These are phyloP conservation scores for Flexamia atlantica DNA, from an alignment of 2,888 invertebrate genomes.

Conservation along the genomic window DNA sequence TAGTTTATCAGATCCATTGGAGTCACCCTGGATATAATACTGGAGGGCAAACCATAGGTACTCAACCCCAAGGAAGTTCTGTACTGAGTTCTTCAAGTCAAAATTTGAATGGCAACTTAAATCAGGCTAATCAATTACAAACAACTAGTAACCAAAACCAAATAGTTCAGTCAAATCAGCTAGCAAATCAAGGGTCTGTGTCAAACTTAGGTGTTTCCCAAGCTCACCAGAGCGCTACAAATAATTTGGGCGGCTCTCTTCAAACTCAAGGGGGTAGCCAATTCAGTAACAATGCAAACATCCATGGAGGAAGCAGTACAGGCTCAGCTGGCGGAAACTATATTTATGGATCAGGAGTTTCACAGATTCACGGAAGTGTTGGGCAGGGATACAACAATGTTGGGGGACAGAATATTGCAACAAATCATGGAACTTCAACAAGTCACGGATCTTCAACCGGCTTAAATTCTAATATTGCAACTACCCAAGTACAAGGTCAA, in stretches of 20 bases:
- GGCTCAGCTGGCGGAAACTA: conserved; percentile 19
- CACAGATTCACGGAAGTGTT: conserved; percentile 27
- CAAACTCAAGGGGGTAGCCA: conserved; percentile 11
- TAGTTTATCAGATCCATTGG: conserved; percentile 11
- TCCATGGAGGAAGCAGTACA: conserved; percentile 22
- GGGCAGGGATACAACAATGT: conserved; percentile 6
- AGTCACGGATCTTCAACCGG: not conserved
- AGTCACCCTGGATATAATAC: not conserved
- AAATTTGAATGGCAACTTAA: not conserved
- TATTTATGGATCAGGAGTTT: conserved; percentile 22
- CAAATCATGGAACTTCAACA: not conserved
- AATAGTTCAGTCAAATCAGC: conserved; percentile 12
- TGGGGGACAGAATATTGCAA: conserved; percentile 1
- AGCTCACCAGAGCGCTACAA: not conserved
- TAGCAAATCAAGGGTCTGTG: not conserved
- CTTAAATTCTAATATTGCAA: not conserved
- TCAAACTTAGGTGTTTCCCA: not conserved
- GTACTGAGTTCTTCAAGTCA: not conserved
- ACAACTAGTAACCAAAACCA: not conserved
- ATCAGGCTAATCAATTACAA: not conserved
- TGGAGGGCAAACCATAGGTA: not conserved
- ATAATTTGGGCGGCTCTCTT: not conserved
- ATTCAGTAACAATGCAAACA: not conserved
- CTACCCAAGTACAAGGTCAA: conserved; percentile 9
- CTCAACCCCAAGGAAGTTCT: not conserved